phyloP scores from a whole-genome alignment of 2,888 invertebrate genomes.

The Noctua fimbriata region DNA sequence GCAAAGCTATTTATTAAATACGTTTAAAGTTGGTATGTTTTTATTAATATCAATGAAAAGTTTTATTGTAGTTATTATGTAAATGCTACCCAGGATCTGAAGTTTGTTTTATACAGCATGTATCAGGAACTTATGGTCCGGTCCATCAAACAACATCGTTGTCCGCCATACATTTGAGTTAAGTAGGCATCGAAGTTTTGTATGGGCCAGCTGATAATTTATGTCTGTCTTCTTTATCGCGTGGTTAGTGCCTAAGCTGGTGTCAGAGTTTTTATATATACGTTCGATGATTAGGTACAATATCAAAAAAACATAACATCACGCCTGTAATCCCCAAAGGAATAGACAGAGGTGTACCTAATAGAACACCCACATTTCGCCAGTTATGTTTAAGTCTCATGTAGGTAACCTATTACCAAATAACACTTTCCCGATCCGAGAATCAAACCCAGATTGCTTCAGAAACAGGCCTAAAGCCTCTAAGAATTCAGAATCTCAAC shows the following conservation, averaged over 20 bases:
- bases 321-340: neutral
- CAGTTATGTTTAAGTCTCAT: neutral
- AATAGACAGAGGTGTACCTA: no score
- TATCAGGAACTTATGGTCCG: no score
- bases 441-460: neutral
- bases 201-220: neutral
- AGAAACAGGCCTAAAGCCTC: no score
- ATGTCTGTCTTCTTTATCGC: neutral
- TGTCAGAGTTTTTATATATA: neutral
- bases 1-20: neutral
- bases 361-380: neutral
- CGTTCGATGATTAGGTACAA: neutral
- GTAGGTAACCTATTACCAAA: neutral
- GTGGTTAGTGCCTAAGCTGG: no score
- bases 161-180: neutral
- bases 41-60: neutral
- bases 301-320: neutral
- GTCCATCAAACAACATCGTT: neutral
- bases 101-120: no score
- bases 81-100: no score
- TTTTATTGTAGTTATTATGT: neutral
- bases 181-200: neutral
- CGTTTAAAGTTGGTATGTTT: neutral
- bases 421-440: neutral
- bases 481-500: neutral